Evolutionary conservation across 2,888 invertebrate genomes (phyloP).

Genomic region (Tridacna gigas): DNA sequence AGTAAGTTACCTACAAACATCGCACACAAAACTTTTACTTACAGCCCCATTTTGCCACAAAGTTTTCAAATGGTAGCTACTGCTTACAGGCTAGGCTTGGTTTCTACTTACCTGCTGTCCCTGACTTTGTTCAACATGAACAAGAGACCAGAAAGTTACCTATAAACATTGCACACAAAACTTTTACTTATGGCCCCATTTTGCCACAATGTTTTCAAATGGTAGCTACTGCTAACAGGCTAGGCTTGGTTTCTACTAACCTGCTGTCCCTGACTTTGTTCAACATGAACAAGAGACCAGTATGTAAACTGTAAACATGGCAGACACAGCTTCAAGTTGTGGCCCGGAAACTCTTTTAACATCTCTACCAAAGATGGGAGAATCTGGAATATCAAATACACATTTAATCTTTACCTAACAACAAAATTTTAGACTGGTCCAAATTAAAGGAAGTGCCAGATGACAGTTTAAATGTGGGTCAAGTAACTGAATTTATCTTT

Average conservation of each 20-base stretch:
- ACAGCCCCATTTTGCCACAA: slow-evolving; percentile 24
- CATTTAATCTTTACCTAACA: too few species aligned
- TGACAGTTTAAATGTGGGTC: too few species aligned
- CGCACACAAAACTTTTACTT: slow-evolving; percentile 78
- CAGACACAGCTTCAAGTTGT: slow-evolving; percentile 75
- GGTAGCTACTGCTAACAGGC: background rate
- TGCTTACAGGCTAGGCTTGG: background rate
- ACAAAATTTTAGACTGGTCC: too few species aligned
- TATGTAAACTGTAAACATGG: slow-evolving; percentile 84
- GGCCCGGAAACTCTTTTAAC: slow-evolving; percentile 76
- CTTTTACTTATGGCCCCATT: slow-evolving; percentile 65
- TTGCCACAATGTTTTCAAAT: too few species aligned
- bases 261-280: slow-evolving; percentile 79
- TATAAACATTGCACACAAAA: slow-evolving; percentile 82
- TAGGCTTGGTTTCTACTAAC: slow-evolving; percentile 55
- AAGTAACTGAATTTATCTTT: too few species aligned
- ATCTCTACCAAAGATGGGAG: slow-evolving; percentile 81
- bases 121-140: slow-evolving; percentile 79
- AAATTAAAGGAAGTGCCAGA: too few species aligned
- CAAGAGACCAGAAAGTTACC: slow-evolving; percentile 83
- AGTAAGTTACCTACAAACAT: slow-evolving; percentile 83
- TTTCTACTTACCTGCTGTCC: slow-evolving; percentile 73
- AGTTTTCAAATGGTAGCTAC: too few species aligned
- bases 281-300: slow-evolving; percentile 82
- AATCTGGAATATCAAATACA: slow-evolving; percentile 69